Percentiles rank a stretch among this genome's conserved stretches.
Evolutionary conservation across 1,140 invertebrate species (phyloP).

Genomic region (Asobara japonica): DNA sequence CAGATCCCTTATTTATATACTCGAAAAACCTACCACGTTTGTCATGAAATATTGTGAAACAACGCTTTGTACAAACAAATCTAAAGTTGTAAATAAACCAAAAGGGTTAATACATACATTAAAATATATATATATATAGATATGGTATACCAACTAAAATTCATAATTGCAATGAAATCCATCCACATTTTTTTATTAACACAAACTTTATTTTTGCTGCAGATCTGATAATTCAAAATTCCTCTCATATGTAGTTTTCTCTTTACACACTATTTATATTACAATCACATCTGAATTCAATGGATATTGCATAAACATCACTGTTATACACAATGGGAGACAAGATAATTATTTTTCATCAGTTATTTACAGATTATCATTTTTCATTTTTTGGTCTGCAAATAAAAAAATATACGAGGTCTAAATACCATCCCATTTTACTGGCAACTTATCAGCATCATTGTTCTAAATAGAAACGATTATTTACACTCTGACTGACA

Average conservation of each 20-base stretch:
- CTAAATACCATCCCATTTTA: background rate
- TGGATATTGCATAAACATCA: background rate
- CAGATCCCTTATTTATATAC: too few species aligned
- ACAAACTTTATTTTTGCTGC: constrained; percentile 1
- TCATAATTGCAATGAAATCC: background rate
- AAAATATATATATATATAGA: too few species aligned
- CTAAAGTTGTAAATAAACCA: too few species aligned
- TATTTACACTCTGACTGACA: constrained; percentile 9
- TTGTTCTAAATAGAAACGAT: background rate
- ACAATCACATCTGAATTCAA: constrained; percentile 8
- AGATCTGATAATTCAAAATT: background rate
- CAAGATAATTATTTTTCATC: background rate
- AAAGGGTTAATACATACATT: too few species aligned
- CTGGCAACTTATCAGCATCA: constrained; percentile 3
- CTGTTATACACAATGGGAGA: background rate
- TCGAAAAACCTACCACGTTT: too few species aligned
- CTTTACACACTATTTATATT: background rate
- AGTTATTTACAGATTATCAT: constrained; percentile 10
- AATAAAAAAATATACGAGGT: constrained; percentile 12
- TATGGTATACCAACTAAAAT: too few species aligned
- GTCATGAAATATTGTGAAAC: too few species aligned
- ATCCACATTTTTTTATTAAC: background rate
- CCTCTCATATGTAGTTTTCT: background rate
- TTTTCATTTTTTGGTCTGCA: background rate
- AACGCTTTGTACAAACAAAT: too few species aligned